Conservation (phyloP, 2,888 invertebrate genomes). For the Dendrolimus houi region DNA sequence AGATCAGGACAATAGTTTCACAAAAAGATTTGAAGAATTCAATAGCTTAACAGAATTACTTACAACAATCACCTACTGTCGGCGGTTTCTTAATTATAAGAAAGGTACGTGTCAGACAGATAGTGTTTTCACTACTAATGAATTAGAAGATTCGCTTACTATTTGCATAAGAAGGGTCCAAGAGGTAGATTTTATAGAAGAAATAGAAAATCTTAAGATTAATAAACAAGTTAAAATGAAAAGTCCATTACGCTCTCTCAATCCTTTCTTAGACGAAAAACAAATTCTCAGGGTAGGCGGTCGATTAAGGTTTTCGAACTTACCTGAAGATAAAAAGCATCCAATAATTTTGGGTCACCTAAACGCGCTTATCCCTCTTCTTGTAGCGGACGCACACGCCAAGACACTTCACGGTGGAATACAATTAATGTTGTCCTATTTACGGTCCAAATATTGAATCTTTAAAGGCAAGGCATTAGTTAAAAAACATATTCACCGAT, state of each 20-base stretch:
- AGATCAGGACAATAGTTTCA: slow-evolving; percentile 1
- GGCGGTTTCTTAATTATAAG: slow-evolving; percentile 12
- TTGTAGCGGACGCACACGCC: neutral
- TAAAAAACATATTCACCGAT: no score
- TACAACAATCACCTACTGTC: slow-evolving; percentile 9
- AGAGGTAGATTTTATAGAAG: slow-evolving; percentile 10
- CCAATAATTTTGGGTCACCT: neutral
- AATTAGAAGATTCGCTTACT: slow-evolving; percentile 10
- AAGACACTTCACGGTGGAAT: no score
- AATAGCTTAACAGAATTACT: slow-evolving; percentile 6
- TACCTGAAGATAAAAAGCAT: neutral
- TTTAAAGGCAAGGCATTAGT: no score
- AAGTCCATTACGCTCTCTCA: slow-evolving; percentile 11
- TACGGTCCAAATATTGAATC: no score
- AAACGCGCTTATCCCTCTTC: neutral
- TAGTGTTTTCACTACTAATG: slow-evolving; percentile 9
- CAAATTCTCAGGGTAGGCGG: slow-evolving; percentile 16
- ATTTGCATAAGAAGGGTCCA: slow-evolving; percentile 12
- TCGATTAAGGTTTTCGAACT: no score
- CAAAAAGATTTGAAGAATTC: slow-evolving; percentile 7
- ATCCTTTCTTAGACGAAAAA: slow-evolving; percentile 7
- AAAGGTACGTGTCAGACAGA: slow-evolving; percentile 3
- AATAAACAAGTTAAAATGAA: slow-evolving; percentile 6
- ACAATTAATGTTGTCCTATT: no score
- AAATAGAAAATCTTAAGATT: slow-evolving; percentile 6